Percentiles rank a stretch among this genome's conserved stretches.
These are phyloP conservation scores for Phortica magna DNA, from an alignment of 2,888 invertebrate species.

Conservation along the genomic window DNA sequence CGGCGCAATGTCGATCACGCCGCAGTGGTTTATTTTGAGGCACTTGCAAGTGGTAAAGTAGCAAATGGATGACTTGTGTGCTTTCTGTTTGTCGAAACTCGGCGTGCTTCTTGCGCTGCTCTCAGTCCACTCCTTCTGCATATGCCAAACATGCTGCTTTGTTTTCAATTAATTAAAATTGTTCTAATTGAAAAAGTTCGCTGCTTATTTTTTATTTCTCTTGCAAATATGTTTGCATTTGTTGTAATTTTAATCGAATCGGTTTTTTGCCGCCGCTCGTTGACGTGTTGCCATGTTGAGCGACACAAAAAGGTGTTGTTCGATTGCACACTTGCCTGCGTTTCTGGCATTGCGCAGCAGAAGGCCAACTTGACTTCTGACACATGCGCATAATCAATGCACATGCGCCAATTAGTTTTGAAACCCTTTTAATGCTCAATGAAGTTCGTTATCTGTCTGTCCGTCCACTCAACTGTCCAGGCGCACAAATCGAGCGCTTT, in stretches of 20 bases:
- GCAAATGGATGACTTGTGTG: background rate
- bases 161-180: slow-evolving; percentile 19
- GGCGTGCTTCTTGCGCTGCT: too few relatives aligned
- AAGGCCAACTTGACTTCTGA: background rate
- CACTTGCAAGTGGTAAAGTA: too few relatives aligned
- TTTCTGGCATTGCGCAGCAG: background rate
- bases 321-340: background rate
- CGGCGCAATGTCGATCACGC: slow-evolving; percentile 48
- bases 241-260: background rate
- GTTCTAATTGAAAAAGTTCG: background rate
- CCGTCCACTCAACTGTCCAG: too few relatives aligned
- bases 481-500: too few relatives aligned
- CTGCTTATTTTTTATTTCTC: background rate
- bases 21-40: too few relatives aligned
- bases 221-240: background rate
- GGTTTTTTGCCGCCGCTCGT: background rate
- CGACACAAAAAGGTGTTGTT: slow-evolving; percentile 13
- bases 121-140: too few relatives aligned
- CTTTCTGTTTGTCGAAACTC: background rate
- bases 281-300: background rate
- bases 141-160: background rate
- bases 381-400: background rate
- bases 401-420: background rate
- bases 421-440: background rate
- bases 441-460: too few relatives aligned